Evolutionary conservation across 2,113 vertebrate species (phyloP), one percentile per base, ranked within the genome.

Genomic region (Psophia crepitans): DNA sequence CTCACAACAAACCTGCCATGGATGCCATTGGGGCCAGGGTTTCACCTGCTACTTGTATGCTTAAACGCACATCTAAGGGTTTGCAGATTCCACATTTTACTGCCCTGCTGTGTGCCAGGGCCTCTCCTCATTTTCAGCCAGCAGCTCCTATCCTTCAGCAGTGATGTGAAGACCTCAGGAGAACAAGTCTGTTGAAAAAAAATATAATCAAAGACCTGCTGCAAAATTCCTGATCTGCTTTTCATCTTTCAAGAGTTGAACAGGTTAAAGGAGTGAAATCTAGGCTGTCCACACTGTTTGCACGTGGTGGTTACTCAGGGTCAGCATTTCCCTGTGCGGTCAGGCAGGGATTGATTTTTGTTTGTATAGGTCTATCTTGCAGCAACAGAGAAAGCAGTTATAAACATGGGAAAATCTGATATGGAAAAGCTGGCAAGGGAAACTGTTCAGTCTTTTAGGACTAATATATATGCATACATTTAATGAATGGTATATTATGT

Each of bases 301-400:
- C 2, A 1, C 2, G 1, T 61, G 49, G 18, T 75, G 15, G 77
- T 82, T 91, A 32, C 57, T 76, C 74, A 79, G 57, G 69, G 65
- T 82, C 84, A 79, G 32, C 46, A 57, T 43, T 93, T 54, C 32
- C 30, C 44, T 79, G 57, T 0, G 3, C 77, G 75, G 46, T 87
- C 51, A 92, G 83, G 39, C 66, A 84, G 32, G 77, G 41, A 76
- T 33, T 89, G 84, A 81, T 93, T 96, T 87, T 81, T 91, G 80
- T 79, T 95, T 93, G 81, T 18, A 21, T n/a, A 84, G 73, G 65
- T 85, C 80, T 85, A 26, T 87, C 69, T 89, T 11, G 8, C 70
- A 83, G 74, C 81, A 94, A 69, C 57, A 93, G 73, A 87, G 30
- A 87, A 65, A 68, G 65, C 24, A 1, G 1, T 53, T 57, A 33